These are phyloP conservation scores for Onchidella celtica DNA, from an alignment of 2,888 invertebrate genomes.

Conservation along the genomic window DNA sequence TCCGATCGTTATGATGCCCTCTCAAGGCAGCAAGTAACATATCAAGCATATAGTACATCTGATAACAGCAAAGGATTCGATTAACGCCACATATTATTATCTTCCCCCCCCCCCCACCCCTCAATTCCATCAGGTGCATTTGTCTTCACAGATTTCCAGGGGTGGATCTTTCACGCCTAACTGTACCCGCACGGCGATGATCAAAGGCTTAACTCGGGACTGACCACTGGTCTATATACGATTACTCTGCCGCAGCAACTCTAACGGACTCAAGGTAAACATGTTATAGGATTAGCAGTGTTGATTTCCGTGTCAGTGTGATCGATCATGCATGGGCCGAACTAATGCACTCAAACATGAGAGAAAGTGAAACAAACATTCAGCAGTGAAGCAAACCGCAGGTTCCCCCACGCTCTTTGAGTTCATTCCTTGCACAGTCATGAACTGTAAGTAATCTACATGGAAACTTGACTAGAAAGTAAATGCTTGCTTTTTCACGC, in stretches of 20 bases:
- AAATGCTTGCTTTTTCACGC: no score
- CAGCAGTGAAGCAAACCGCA: no score
- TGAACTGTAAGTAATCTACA: no score
- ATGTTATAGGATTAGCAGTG: slow-evolving; percentile 6
- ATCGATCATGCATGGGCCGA: slow-evolving; percentile 43
- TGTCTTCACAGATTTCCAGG: neutral
- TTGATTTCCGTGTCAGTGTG: neutral
- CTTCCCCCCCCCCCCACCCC: neutral
- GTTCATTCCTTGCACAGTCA: no score
- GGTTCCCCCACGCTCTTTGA: no score
- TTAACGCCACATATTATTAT: no score
- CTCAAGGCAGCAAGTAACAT: no score
- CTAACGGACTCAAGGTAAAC: neutral
- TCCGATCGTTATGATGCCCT: no score
- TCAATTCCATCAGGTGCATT: neutral
- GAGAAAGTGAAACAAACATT: no score
- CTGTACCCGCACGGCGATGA: neutral
- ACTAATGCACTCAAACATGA: neutral
- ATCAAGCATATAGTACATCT: no score
- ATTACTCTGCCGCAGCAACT: neutral
- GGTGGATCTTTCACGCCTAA: neutral
- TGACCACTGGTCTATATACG: neutral
- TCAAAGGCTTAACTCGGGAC: neutral
- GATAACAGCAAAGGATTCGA: no score
- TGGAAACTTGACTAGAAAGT: no score